Evolutionary conservation across 2,113 vertebrate genomes (phyloP).

Genomic region (Aramus guarauna): DNA sequence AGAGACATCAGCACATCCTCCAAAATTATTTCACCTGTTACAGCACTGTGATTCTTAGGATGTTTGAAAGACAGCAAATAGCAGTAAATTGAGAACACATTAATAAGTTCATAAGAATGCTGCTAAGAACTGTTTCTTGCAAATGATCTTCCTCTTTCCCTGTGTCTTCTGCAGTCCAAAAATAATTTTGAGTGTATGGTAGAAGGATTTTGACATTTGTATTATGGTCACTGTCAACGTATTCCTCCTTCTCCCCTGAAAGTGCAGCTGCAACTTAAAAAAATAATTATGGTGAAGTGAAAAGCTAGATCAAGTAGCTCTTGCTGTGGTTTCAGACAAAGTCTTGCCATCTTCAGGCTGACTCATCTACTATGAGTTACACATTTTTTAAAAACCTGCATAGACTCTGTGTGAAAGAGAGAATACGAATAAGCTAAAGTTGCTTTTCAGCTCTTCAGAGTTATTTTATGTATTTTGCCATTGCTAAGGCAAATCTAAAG

Average conservation of each 20-base stretch:
- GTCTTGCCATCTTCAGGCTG: neutral
- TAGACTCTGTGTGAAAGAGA: neutral
- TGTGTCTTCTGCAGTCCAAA: neutral
- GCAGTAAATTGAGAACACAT: neutral
- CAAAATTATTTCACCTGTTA: neutral
- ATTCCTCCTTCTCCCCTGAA: neutral
- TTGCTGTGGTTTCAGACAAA: neutral
- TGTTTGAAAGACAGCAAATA: neutral
- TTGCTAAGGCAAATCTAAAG: slow-evolving; percentile 2
- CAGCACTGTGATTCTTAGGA: neutral
- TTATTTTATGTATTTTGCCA: neutral
- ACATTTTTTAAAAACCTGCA: neutral
- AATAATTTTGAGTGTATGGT: neutral
- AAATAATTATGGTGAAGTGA: neutral
- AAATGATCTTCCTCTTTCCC: neutral
- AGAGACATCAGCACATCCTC: neutral
- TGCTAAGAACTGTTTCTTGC: neutral
- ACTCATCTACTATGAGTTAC: neutral
- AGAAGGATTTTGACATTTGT: neutral
- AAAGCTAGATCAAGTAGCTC: neutral
- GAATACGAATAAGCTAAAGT: neutral
- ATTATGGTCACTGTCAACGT: neutral
- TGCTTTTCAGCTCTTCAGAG: neutral
- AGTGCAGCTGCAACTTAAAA: neutral
- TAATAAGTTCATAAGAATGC: neutral